Conservation (phyloP, 2,113 vertebrate species). For the Pteropus alecto region DNA sequence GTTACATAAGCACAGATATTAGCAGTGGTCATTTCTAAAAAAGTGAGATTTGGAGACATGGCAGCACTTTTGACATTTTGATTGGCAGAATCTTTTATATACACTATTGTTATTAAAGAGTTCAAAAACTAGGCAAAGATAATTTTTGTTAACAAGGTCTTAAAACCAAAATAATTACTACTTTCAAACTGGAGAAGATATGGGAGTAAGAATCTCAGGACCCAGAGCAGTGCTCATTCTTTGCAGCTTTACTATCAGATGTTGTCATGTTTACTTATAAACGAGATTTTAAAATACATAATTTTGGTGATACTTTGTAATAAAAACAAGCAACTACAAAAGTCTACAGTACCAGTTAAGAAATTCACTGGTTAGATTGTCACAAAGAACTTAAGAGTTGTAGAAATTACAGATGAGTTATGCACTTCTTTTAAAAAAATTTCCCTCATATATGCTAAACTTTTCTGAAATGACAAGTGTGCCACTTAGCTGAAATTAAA, state of each 20-base stretch:
- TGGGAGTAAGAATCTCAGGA: not conserved
- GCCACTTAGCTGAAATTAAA: not conserved
- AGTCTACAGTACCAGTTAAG: not conserved
- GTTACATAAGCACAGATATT: not conserved
- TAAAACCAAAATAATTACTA: not conserved
- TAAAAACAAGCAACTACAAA: not conserved
- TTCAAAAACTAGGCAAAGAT: not conserved
- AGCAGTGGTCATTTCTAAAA: not conserved
- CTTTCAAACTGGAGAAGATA: not conserved
- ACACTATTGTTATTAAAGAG: not conserved
- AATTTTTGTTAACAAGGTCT: not conserved
- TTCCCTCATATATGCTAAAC: not conserved
- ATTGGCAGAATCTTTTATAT: not conserved
- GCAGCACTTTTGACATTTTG: not conserved
- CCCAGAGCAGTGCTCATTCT: not conserved
- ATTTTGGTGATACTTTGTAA: not conserved
- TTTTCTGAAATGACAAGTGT: not conserved
- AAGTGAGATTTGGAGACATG: not conserved
- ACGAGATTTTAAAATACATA: not conserved
- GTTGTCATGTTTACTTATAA: not conserved
- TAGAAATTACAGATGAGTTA: not conserved
- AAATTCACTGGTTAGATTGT: not conserved
- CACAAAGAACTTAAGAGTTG: not conserved
- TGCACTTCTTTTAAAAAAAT: not conserved
- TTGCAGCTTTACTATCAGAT: not conserved